Base-by-base conservation (phyloP, 2,113 vertebrate genomes). In the Cromileptes altivelis region DNA sequence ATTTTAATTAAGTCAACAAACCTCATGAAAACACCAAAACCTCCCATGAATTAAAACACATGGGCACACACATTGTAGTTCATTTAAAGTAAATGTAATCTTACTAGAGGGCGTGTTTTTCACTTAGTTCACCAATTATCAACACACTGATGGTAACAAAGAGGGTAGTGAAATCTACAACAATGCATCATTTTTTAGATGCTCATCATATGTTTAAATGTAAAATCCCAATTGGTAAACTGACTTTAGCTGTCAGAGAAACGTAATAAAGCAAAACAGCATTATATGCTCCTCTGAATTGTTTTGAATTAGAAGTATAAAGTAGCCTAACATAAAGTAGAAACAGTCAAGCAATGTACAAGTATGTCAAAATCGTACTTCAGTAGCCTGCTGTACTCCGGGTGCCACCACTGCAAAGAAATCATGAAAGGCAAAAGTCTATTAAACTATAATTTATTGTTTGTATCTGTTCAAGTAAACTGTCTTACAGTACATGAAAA, bases 391-490 rank as follows among this genome's bases (percentile, higher is more conserved):
- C 23, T 19, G 33, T 23, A 17, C 12, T 19, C 30, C 0, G 58
- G 1, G 18, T 23, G 11, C 4, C 37, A 14, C 4, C 23, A 21
- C 3, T 7, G 21, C 10, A 53, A 42, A 47, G 60, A 47, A 61
- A 50, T 33, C 14, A 56, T 33, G 12, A 77, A 21, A 64, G 19
- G 47, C 7, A 40, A 17, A 40, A 70, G 60, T 70, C 7, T 76
- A 75, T 57, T 13, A 68, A 85, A 86, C 42, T 84, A 79, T 85
- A 55, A 50, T 87, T 86, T 90, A 79, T 87, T 80, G 45, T 56
- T 71, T 72, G 49, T 70, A 56, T 47, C 15, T 10, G 6, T 68
- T 77, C 78, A 71, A 58, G 61, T 75, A 17, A 12, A 40, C 3
- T 1, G 1, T n/a, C 14, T 50, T 27, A 67, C 53, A 74, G 62